These are phyloP conservation scores for Gisinianus flammeolus DNA, from an alignment of 2,888 invertebrate genomes.

Conservation along the genomic window DNA sequence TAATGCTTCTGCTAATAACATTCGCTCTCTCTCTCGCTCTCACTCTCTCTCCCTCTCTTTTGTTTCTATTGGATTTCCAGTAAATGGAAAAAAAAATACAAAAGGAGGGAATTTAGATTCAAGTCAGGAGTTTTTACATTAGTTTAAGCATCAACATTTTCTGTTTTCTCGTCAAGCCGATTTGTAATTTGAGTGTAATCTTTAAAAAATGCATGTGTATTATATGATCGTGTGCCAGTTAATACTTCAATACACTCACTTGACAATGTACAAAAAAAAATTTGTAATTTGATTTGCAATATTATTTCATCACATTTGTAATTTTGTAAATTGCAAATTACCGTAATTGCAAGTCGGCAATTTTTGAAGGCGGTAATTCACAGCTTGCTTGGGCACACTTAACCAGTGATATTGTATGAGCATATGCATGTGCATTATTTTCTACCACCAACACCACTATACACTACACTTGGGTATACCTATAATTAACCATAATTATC, in stretches of 20 bases:
- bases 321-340: constrained; percentile 28
- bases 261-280: neutral
- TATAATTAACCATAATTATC: too few relatives aligned
- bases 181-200: too few relatives aligned
- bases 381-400: constrained; percentile 21
- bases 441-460: too few relatives aligned
- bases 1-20: neutral
- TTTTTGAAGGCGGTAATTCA: constrained; percentile 1
- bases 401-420: neutral
- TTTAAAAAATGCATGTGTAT: neutral
- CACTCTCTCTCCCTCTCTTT: neutral
- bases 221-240: constrained; percentile 2
- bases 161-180: too few relatives aligned
- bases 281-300: constrained; percentile 15
- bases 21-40: neutral
- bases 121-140: neutral
- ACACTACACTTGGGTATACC: too few relatives aligned
- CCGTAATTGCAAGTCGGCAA: constrained; percentile 15
- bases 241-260: neutral
- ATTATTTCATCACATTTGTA: neutral
- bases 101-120: constrained; percentile 12
- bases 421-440: neutral
- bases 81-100: neutral
- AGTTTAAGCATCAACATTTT: neutral
- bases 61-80: neutral